Percentiles rank a stretch among this genome's conserved stretches.
Conservation (phyloP, 2,888 invertebrate genomes). For the Teleiodes luculella region DNA sequence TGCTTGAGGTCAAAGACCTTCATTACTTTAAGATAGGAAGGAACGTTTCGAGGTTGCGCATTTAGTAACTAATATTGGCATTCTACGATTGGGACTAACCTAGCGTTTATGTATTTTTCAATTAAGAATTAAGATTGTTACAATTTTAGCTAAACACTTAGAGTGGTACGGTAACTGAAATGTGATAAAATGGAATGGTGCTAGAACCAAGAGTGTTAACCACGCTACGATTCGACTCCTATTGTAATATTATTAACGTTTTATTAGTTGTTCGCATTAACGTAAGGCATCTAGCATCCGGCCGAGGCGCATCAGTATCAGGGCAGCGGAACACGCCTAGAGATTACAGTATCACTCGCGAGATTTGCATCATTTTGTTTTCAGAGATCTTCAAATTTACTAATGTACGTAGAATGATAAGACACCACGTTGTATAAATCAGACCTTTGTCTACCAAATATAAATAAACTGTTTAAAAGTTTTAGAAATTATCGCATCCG, state of each 20-base stretch:
- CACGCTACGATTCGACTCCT: conserved; percentile 79
- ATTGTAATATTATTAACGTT: conserved; percentile 73
- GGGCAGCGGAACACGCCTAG: conserved; percentile 55
- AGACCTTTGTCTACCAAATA: conserved; percentile 67
- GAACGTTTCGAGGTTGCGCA: conserved; percentile 73
- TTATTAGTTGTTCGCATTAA: conserved; percentile 74
- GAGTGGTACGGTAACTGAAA: conserved; percentile 80
- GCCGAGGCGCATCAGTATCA: conserved; percentile 64
- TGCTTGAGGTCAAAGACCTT: conserved; percentile 71
- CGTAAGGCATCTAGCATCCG: conserved; percentile 76
- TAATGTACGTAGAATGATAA: conserved; percentile 68
- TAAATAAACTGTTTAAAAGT: conserved; percentile 45
- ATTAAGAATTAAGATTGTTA: conserved; percentile 79
- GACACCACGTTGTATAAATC: conserved; percentile 60
- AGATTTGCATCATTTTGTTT: conserved; percentile 63
- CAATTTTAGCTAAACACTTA: conserved; percentile 79
- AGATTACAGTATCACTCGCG: conserved; percentile 77
- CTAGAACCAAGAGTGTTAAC: conserved; percentile 79
- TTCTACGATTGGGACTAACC: conserved; percentile 80
- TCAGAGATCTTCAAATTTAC: conserved; percentile 69
- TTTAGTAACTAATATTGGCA: conserved; percentile 79
- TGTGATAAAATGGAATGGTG: conserved; percentile 80
- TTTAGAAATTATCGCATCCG: conserved; percentile 49
- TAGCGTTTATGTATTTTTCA: conserved; percentile 78
- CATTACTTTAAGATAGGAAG: conserved; percentile 66